Evolutionary conservation across 2,797 vertebrate species (phyloP).

Genomic region (Sarcoramphus papa): DNA sequence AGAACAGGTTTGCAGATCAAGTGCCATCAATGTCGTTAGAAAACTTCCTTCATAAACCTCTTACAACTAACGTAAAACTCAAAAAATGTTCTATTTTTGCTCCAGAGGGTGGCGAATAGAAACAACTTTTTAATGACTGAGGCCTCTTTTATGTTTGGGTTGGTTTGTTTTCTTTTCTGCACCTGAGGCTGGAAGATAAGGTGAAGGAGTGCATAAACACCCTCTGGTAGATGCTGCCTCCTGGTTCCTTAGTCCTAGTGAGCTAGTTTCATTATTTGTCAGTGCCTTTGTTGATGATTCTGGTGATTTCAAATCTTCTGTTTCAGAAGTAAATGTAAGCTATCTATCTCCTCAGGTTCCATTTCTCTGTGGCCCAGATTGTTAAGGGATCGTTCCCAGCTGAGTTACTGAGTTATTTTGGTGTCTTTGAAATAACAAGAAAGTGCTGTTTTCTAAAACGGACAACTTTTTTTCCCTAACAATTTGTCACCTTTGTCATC

Average conservation of each 20-base stretch:
- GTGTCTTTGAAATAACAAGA: not conserved
- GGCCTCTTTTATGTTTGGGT: not conserved
- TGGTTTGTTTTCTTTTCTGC: not conserved
- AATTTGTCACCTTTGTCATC: not conserved
- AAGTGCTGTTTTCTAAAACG: not conserved
- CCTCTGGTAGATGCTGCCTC: not conserved
- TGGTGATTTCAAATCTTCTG: not conserved
- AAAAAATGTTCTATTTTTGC: not conserved
- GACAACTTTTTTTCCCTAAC: not conserved
- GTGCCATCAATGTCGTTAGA: not conserved
- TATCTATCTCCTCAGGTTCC: not conserved
- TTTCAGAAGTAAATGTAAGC: not conserved
- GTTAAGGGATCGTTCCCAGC: not conserved
- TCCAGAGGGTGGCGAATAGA: not conserved
- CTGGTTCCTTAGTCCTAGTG: not conserved
- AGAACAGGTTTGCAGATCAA: not conserved
- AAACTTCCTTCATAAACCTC: not conserved
- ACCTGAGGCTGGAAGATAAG: not conserved
- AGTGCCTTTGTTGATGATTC: not conserved
- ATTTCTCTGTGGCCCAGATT: accelerated
- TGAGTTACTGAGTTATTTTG: not conserved
- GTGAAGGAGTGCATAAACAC: not conserved
- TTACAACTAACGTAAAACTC: not conserved
- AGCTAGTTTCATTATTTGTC: not conserved
- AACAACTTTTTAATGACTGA: not conserved